These are phyloP conservation scores for Macaria notata DNA, from an alignment of 2,888 invertebrate species.

Conservation along the genomic window DNA sequence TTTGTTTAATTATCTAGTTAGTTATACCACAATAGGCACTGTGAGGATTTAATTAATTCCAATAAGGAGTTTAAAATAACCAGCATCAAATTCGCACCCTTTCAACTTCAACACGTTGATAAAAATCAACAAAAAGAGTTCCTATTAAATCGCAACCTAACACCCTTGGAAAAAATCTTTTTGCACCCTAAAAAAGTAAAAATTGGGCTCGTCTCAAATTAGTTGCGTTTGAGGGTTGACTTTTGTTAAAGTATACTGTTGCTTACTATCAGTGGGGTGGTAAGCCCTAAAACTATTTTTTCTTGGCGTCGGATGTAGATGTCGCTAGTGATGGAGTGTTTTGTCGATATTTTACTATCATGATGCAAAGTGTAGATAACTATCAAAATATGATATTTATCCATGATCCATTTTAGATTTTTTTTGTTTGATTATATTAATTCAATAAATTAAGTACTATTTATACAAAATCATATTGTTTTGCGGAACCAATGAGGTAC, in stretches of 20 bases:
- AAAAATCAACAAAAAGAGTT: conserved; percentile 53
- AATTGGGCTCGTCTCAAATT: conserved; percentile 55
- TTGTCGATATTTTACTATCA: conserved; percentile 26
- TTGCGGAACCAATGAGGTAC: no score
- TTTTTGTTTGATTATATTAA: no score
- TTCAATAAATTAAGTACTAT: no score
- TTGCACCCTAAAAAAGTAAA: conserved; percentile 37
- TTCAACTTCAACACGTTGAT: conserved; percentile 43
- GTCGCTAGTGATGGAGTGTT: conserved; percentile 39
- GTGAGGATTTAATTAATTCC: neutral
- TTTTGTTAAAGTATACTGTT: conserved; percentile 65
- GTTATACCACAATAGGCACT: neutral
- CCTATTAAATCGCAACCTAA: conserved; percentile 73
- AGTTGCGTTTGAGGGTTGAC: conserved; percentile 62
- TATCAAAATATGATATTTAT: neutral
- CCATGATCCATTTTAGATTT: no score
- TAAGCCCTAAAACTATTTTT: conserved; percentile 60
- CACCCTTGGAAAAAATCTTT: conserved; percentile 46
- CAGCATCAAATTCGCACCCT: conserved; percentile 38
- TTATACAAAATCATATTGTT: no score
- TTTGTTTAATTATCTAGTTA: no score
- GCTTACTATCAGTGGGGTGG: conserved; percentile 56
- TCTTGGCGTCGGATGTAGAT: conserved; percentile 48
- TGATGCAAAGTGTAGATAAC: neutral
- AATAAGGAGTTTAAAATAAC: no score